phyloP scores from a whole-genome alignment of 2,888 invertebrate species.

The Allacma fusca region DNA sequence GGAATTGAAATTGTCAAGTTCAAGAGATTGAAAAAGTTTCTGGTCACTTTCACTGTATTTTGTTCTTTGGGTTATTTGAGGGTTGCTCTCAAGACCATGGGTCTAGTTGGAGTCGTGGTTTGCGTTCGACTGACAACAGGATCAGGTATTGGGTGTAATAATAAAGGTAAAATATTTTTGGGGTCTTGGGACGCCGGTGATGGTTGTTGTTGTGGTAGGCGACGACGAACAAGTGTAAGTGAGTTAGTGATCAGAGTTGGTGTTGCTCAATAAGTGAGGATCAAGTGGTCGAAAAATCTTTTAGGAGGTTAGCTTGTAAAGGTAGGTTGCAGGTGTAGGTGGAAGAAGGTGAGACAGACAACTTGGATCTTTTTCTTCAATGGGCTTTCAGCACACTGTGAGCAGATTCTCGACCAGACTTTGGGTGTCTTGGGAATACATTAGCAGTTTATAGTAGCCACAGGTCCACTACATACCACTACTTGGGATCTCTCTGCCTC shows the following conservation, averaged over 20 bases:
- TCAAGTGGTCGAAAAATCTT: constrained; percentile 19
- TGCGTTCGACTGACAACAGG: not conserved
- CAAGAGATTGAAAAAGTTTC: not conserved
- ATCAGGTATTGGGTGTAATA: not conserved
- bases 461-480: too few species aligned
- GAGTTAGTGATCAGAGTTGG: constrained; percentile 26
- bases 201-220: constrained; percentile 36
- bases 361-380: constrained; percentile 9
- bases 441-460: too few species aligned
- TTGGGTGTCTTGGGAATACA: too few species aligned
- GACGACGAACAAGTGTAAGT: constrained; percentile 32
- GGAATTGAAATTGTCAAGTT: too few species aligned
- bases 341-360: constrained; percentile 21
- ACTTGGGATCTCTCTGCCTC: too few species aligned
- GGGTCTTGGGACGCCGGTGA: constrained; percentile 11
- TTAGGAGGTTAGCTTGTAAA: not conserved
- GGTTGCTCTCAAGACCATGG: not conserved
- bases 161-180: not conserved
- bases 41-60: constrained; percentile 7
- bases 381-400: not conserved
- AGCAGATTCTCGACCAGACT: too few species aligned
- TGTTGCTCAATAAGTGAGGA: constrained; percentile 39
- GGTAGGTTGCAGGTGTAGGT: constrained; percentile 14
- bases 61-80: not conserved
- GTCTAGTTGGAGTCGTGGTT: constrained; percentile 5